These are phyloP conservation scores for Hyles euphorbiae DNA, from an alignment of 1,140 invertebrate genomes.

Conservation along the genomic window DNA sequence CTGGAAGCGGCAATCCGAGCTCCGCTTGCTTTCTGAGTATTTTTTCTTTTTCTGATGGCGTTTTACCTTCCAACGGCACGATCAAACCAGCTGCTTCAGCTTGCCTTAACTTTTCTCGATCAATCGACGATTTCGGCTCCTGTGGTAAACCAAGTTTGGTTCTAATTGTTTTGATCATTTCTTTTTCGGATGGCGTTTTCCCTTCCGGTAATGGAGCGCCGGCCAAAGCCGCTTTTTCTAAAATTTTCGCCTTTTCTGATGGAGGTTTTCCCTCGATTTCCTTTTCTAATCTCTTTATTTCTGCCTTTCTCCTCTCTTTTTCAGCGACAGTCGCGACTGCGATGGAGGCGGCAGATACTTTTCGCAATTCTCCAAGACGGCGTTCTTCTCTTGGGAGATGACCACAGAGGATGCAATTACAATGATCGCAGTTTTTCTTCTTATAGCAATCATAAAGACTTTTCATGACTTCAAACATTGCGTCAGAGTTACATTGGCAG, in stretches of 20 bases:
- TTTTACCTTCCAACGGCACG: conserved; percentile 20
- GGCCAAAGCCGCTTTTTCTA: conserved; percentile 23
- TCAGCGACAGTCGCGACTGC: neutral
- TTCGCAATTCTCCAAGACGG: conserved; percentile 31
- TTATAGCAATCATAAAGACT: conserved; percentile 57
- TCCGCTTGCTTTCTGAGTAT: conserved; percentile 17
- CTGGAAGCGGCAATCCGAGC: conserved; percentile 19
- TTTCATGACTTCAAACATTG: conserved; percentile 62
- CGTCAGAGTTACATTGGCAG: conserved; percentile 54
- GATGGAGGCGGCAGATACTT: conserved; percentile 12
- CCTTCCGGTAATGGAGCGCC: too few species aligned
- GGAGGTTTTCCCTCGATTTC: conserved; percentile 19
- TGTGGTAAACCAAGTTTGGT: too few species aligned
- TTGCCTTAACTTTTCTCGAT: conserved; percentile 26
- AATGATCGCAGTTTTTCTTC: conserved; percentile 55
- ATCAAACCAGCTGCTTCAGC: conserved; percentile 27
- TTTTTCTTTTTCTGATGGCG: conserved; percentile 22
- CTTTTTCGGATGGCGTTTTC: too few species aligned
- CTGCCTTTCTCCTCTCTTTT: conserved; percentile 16
- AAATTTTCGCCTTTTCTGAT: conserved; percentile 28
- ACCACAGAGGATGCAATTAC: conserved; percentile 50
- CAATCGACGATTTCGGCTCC: too few species aligned
- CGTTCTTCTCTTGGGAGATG: conserved; percentile 41
- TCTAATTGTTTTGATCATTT: too few species aligned
- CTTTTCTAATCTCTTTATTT: conserved; percentile 13